A percentile compares a stretch with the other conserved stretches of the same genome.
These are phyloP conservation scores for Colostygia pectinataria DNA, from an alignment of 2,888 invertebrate species.

Conservation along the genomic window DNA sequence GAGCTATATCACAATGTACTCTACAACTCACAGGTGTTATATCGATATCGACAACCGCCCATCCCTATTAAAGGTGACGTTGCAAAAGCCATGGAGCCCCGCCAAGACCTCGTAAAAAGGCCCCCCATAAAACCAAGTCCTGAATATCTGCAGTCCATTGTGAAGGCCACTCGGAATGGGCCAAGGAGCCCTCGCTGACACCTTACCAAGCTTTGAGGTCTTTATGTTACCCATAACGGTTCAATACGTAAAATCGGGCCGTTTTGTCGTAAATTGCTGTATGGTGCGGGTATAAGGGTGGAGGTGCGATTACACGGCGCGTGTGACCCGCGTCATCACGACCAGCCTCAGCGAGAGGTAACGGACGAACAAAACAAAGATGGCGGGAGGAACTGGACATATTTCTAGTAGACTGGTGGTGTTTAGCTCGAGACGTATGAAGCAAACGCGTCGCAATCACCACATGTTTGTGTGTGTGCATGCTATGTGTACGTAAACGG, in stretches of 20 bases:
- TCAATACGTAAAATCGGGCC: constrained; percentile 27
- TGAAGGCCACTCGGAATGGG: constrained; percentile 20
- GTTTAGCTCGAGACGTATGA: too few species aligned
- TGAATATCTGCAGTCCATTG: constrained; percentile 34
- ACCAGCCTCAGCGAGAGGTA: too few species aligned
- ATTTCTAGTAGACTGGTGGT: too few species aligned
- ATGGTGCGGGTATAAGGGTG: constrained; percentile 2
- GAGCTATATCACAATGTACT: too few species aligned
- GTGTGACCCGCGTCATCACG: too few species aligned
- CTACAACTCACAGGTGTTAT: too few species aligned
- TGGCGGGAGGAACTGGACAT: too few species aligned
- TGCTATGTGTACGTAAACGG: too few species aligned
- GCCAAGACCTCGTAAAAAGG: constrained; percentile 42
- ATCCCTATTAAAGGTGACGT: constrained; percentile 34
- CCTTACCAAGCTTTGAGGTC: constrained; percentile 28
- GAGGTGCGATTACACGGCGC: too few species aligned
- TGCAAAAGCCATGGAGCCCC: constrained; percentile 33
- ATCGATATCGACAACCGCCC: constrained; percentile 31
- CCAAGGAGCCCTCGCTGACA: constrained; percentile 24
- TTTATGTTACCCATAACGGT: constrained; percentile 23
- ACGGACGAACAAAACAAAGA: too few species aligned
- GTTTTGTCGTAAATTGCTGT: constrained; percentile 14
- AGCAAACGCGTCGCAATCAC: too few species aligned
- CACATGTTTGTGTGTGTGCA: too few species aligned
- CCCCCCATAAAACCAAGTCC: constrained; percentile 38